These are phyloP conservation scores for Drosophila tanythrix DNA, from an alignment of 2,888 invertebrate species.

Conservation along the genomic window DNA sequence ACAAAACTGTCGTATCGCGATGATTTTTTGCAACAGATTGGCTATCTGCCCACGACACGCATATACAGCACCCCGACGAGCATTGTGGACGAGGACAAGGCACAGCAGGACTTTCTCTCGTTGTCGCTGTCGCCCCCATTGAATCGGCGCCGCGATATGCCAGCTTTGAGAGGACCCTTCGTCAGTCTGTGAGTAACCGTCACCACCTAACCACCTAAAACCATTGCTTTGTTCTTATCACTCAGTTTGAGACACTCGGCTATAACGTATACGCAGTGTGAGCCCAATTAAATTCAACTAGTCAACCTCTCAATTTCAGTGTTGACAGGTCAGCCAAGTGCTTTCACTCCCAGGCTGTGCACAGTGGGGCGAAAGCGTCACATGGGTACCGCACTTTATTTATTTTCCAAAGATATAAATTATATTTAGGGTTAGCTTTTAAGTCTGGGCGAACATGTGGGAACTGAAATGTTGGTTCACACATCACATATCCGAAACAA, in stretches of 20 bases:
- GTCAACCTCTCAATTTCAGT: slow-evolving; percentile 38
- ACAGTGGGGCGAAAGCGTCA: slow-evolving; percentile 35
- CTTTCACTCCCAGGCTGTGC: slow-evolving; percentile 47
- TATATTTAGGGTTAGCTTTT: neutral
- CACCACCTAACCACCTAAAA: neutral
- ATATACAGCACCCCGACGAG: slow-evolving; percentile 83
- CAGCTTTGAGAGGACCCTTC: slow-evolving; percentile 84
- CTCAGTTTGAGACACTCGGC: slow-evolving; percentile 10
- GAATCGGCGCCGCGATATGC: slow-evolving; percentile 85
- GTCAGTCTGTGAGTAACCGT: slow-evolving; percentile 84
- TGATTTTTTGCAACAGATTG: slow-evolving; percentile 84
- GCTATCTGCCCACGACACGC: slow-evolving; percentile 84
- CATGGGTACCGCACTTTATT: neutral
- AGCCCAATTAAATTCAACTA: slow-evolving; percentile 45
- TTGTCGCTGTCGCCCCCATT: slow-evolving; percentile 85
- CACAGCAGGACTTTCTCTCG: slow-evolving; percentile 84
- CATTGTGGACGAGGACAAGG: slow-evolving; percentile 82
- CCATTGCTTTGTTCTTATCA: slow-evolving; percentile 17
- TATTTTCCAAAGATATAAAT: neutral
- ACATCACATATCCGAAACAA: neutral
- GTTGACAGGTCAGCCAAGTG: slow-evolving; percentile 53
- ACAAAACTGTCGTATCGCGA: slow-evolving; percentile 84
- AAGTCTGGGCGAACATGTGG: neutral
- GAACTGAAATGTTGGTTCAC: neutral
- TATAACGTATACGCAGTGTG: slow-evolving; percentile 29